Evolutionary conservation across 2,888 invertebrate species (phyloP).

Genomic region (Cerastis rubricosa): DNA sequence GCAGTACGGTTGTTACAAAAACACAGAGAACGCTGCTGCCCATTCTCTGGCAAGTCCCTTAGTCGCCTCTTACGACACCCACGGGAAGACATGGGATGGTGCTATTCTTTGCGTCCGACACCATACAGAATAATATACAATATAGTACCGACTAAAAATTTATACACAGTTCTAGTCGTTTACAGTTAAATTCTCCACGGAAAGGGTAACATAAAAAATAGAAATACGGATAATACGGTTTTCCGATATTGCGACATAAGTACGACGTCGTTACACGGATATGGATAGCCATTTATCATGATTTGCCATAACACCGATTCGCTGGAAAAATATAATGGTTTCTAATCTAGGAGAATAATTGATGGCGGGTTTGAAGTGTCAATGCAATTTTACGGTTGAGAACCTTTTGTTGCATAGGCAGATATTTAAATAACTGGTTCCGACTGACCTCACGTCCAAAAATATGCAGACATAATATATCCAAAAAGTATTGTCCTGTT

Average conservation of each 20-base stretch:
- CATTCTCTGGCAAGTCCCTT: too few species aligned
- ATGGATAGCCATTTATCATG: constrained; percentile 66
- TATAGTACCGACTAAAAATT: background rate
- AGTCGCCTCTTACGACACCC: too few species aligned
- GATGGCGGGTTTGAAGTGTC: constrained; percentile 55
- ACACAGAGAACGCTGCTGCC: too few species aligned
- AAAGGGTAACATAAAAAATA: constrained; percentile 56
- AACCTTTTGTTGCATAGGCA: constrained; percentile 24
- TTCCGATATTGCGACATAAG: constrained; percentile 63
- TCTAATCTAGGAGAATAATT: constrained; percentile 63
- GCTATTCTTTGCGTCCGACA: too few species aligned
- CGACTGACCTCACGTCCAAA: background rate
- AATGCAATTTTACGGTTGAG: constrained; percentile 48
- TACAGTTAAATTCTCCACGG: constrained; percentile 20
- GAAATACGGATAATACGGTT: constrained; percentile 55
- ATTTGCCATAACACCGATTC: constrained; percentile 65
- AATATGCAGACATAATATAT: background rate
- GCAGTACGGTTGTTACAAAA: too few species aligned
- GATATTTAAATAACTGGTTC: constrained; percentile 28
- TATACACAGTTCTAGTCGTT: background rate
- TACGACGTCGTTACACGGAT: constrained; percentile 60
- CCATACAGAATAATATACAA: too few species aligned
- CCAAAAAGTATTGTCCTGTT: background rate
- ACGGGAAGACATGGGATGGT: too few species aligned
- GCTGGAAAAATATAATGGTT: constrained; percentile 62